Percentiles rank a stretch among this genome's conserved stretches.
phyloP scores from a whole-genome alignment of 2,888 invertebrate species.

The Hypomecis punctinalis region DNA sequence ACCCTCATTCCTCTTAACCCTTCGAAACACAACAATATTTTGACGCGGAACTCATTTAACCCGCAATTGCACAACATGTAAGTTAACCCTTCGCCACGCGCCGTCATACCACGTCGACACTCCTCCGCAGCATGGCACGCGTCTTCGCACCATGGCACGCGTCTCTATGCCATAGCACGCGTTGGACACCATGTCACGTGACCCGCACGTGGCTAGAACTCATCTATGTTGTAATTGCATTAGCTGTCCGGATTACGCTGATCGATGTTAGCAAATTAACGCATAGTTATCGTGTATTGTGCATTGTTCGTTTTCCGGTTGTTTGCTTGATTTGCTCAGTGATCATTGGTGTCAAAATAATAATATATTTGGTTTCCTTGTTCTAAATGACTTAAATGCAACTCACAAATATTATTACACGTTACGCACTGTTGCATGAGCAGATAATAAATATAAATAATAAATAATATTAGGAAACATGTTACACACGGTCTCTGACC shows the following conservation, averaged over 20 bases:
- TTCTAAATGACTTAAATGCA: no score
- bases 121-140: slow-evolving; percentile 6
- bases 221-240: slow-evolving; percentile 13
- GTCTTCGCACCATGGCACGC: slow-evolving; percentile 8
- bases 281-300: slow-evolving; percentile 4
- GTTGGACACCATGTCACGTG: slow-evolving; percentile 11
- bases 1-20: background rate
- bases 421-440: no score
- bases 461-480: no score
- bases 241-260: slow-evolving; percentile 6
- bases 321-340: background rate
- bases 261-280: slow-evolving; percentile 18
- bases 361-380: no score
- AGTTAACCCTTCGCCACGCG: slow-evolving; percentile 14
- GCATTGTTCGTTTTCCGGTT: slow-evolving; percentile 3
- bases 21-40: background rate
- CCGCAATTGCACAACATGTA: slow-evolving; percentile 7
- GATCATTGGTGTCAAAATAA: no score
- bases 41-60: slow-evolving; percentile 11
- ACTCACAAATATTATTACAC: no score
- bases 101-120: background rate
- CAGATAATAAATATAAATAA: no score
- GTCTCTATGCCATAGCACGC: slow-evolving; percentile 1
- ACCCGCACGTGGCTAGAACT: slow-evolving; percentile 19
- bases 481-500: no score